phyloP scores from a whole-genome alignment of 2,797 vertebrate genomes.

The Salarias fasciatus region DNA sequence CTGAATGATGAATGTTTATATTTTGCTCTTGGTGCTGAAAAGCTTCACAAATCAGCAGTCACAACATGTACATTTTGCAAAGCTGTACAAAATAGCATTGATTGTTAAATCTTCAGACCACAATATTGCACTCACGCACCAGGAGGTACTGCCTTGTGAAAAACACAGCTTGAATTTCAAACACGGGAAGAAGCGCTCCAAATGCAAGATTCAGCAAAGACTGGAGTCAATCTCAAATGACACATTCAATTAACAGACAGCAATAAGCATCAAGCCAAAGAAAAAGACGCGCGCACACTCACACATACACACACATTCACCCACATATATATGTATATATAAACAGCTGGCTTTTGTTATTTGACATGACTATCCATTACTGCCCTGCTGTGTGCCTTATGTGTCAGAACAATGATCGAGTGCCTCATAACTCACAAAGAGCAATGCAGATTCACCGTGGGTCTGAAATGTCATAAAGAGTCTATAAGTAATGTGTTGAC shows the following conservation, averaged over 20 bases:
- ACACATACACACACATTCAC: constrained; percentile 63
- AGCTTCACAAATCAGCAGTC: constrained; percentile 84
- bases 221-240: constrained; percentile 75
- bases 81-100: constrained; percentile 84
- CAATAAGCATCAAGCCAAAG: constrained; percentile 78
- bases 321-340: constrained; percentile 81
- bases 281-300: constrained; percentile 51
- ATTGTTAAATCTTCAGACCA: constrained; percentile 84
- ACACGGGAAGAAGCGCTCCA: constrained; percentile 73
- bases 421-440: constrained; percentile 74
- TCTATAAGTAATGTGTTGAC: constrained; percentile 73
- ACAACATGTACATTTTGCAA: constrained; percentile 83
- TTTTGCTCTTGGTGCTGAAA: constrained; percentile 80
- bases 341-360: constrained; percentile 83
- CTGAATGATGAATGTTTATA: constrained; percentile 75
- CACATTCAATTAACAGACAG: constrained; percentile 80
- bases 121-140: constrained; percentile 80
- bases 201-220: constrained; percentile 73
- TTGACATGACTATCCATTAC: constrained; percentile 76
- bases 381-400: constrained; percentile 73
- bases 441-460: constrained; percentile 68
- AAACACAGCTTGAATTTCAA: constrained; percentile 73
- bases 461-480: constrained; percentile 74
- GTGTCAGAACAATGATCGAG: constrained; percentile 74
- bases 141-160: constrained; percentile 74